A percentile compares a stretch with the other conserved stretches of the same genome.
Evolutionary conservation across 2,797 vertebrate species (phyloP).

Genomic region (Bothrops alternatus): DNA sequence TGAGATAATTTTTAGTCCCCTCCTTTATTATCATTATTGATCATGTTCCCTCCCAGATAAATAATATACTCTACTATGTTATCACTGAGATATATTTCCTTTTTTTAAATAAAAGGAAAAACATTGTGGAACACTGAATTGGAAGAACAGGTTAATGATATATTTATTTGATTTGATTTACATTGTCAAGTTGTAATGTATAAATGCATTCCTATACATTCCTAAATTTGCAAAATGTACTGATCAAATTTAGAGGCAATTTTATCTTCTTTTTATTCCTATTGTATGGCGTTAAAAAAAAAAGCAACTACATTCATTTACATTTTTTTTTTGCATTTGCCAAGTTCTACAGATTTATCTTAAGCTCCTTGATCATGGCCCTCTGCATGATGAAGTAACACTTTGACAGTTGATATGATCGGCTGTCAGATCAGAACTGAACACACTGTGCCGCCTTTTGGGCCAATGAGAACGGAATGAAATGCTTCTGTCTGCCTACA

Average conservation of each 20-base stretch:
- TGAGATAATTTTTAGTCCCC: background rate
- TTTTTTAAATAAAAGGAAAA: background rate
- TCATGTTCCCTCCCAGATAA: background rate
- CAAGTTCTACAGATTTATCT: background rate
- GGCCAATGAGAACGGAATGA: constrained; percentile 48
- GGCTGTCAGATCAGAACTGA: constrained; percentile 30
- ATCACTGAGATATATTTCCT: background rate
- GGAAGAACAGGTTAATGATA: background rate
- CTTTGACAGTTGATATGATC: constrained; percentile 30
- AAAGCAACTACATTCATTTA: background rate
- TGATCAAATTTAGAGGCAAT: background rate
- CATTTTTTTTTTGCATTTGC: background rate
- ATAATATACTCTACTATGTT: background rate
- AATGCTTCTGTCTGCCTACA: constrained; percentile 47
- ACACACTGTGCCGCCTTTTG: constrained; percentile 27
- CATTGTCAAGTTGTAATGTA: background rate
- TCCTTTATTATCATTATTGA: background rate
- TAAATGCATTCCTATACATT: fast-evolving
- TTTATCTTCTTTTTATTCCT: background rate
- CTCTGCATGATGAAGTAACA: constrained; percentile 38
- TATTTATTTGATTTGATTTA: background rate
- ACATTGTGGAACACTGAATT: background rate
- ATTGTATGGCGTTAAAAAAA: fast-evolving
- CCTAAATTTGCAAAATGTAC: fast-evolving
- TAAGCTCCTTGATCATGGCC: background rate